These are phyloP conservation scores for Kryptolebias ocellatus DNA, from an alignment of 2,797 vertebrate genomes.

Conservation along the genomic window DNA sequence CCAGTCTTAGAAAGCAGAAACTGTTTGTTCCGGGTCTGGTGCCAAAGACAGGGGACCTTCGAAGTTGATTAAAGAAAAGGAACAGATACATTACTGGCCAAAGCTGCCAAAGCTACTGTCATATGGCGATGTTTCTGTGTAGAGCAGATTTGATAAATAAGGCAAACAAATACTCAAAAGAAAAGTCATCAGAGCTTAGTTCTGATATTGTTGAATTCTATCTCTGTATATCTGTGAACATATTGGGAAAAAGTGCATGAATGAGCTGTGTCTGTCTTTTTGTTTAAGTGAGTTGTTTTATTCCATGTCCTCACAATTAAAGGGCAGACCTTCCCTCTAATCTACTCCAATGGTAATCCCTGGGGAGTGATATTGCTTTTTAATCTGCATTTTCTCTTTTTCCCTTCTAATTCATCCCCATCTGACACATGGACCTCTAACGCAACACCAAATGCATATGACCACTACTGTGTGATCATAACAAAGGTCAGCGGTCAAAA, in stretches of 20 bases:
- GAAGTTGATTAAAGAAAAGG: conserved; percentile 36
- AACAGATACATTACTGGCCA: conserved; percentile 10
- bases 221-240: background rate
- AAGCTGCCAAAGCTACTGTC: conserved; percentile 20
- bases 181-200: too few species aligned
- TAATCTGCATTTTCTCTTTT: conserved; percentile 60
- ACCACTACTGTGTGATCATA: conserved; percentile 45
- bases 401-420: conserved; percentile 6
- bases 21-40: conserved; percentile 8
- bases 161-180: background rate
- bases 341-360: conserved; percentile 65
- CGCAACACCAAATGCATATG: conserved; percentile 18
- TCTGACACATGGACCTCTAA: conserved; percentile 12
- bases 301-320: conserved; percentile 48
- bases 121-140: background rate
- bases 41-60: conserved; percentile 33
- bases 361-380: conserved; percentile 69
- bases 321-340: conserved; percentile 45
- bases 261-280: background rate
- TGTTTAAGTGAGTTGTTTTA: conserved; percentile 16
- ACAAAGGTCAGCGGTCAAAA: conserved; percentile 40
- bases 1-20: conserved; percentile 59
- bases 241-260: conserved; percentile 1
- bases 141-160: conserved; percentile 27
- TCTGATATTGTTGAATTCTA: background rate